A percentile compares a stretch with the other conserved stretches of the same genome.
Conservation (phyloP, 2,113 vertebrate genomes). For the Micromys minutus region DNA sequence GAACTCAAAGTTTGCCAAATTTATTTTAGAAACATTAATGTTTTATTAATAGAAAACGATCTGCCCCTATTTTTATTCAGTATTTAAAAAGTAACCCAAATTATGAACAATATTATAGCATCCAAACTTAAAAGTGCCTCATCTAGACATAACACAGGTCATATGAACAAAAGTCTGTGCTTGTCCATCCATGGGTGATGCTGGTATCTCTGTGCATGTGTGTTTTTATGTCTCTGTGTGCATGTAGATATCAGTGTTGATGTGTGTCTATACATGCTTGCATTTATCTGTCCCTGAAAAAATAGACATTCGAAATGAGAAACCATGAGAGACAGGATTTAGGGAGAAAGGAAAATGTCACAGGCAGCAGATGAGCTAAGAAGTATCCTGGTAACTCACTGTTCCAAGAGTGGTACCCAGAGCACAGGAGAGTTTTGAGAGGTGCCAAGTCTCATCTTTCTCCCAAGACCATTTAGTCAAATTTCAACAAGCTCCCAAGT, state of each 20-base stretch:
- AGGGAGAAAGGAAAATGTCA: not conserved
- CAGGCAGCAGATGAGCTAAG: not conserved
- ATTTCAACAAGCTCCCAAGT: not conserved
- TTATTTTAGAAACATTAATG: not conserved
- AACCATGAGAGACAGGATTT: not conserved
- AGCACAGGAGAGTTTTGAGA: not conserved
- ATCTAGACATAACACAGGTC: not conserved
- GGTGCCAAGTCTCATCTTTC: not conserved
- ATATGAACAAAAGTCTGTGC: not conserved
- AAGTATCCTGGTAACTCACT: not conserved
- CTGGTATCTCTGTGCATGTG: no score
- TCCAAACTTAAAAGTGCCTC: not conserved
- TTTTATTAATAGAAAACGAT: not conserved
- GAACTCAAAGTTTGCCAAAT: not conserved
- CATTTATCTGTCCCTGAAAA: not conserved
- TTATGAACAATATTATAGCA: not conserved
- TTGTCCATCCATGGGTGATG: not conserved
- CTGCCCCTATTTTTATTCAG: not conserved
- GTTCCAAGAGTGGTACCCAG: not conserved
- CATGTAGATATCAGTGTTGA: fast-evolving
- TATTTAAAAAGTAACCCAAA: not conserved
- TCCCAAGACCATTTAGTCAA: not conserved
- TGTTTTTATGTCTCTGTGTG: not conserved
- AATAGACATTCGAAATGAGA: not conserved
- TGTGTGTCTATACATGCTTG: not conserved